Percentiles rank a stretch among this genome's conserved stretches.
Conservation (phyloP, 2,113 vertebrate genomes). For the Speoplatyrhinus poulsoni region DNA sequence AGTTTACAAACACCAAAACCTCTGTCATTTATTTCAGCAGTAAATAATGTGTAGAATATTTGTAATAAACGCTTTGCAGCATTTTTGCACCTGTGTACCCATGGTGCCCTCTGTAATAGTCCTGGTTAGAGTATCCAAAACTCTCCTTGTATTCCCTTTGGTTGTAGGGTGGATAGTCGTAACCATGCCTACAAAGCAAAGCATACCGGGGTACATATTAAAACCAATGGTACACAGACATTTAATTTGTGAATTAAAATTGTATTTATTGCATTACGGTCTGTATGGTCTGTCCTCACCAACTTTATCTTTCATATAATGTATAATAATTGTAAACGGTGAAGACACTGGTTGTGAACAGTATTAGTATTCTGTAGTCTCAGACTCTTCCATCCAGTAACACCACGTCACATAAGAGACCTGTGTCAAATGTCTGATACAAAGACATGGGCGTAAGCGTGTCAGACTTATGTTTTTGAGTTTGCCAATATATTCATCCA, state of each 20-base stretch:
- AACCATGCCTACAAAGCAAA: conserved; percentile 55
- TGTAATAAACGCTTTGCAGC: neutral
- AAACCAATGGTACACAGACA: neutral
- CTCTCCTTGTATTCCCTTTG: conserved; percentile 67
- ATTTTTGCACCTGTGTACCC: conserved; percentile 56
- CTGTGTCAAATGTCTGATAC: no score
- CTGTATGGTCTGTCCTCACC: neutral
- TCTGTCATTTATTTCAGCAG: neutral
- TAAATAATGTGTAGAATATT: neutral
- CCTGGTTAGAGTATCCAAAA: conserved; percentile 59
- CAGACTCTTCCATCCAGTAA: no score
- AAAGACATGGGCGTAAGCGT: no score
- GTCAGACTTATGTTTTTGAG: no score
- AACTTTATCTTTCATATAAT: neutral
- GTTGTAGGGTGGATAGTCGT: conserved; percentile 54
- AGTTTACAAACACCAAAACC: conserved; percentile 9
- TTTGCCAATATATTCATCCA: no score
- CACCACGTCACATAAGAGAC: no score
- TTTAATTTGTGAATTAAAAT: neutral
- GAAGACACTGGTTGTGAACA: neutral
- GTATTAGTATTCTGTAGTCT: neutral
- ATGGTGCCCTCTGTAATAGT: conserved; percentile 62
- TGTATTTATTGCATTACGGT: neutral
- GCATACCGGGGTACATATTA: neutral
- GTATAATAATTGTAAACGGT: neutral